Evolutionary conservation across 2,797 vertebrate genomes (phyloP), one percentile per base, ranked within the genome.

Genomic region (Eulemur albifrons): DNA sequence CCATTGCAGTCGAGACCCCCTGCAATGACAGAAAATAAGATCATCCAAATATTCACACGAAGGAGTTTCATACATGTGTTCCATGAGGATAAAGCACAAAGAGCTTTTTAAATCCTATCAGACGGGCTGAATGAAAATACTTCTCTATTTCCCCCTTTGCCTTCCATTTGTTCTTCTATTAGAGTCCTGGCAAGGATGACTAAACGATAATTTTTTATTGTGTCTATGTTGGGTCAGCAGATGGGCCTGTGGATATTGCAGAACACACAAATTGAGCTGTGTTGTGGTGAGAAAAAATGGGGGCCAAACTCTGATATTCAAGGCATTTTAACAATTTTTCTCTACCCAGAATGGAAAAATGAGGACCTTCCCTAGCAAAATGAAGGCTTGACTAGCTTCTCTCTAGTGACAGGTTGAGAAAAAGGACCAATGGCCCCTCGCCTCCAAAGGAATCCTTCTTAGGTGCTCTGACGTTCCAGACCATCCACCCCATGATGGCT

Each of bases 221-320:
- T 27, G 70, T 97, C 93, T 95, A 48, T 90, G 45, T 84, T 85
- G 12, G 80, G 88, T 95, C 96, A 87, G 77, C 3, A 88, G 93
- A 95, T 73, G 95, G 94, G 70, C 87, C 95, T 88, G 38, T 82
- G 96, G 97, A 96, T 97, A 97, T 97, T 97, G 98, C 94, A 94
- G 54, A 88, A 89, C 72, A 83, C 81, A 2, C 4, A 20, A 20
- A 76, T 5, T 90, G 97, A 95, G 97, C 96, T 96, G 88, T 94
- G 82, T 83, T 95, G 40, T 67, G 94, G 94, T 69, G 94, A 96
- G 88, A 75, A n/a, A 97, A 97, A 96, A 84, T 95, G 86, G 96
- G 82, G 92, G 88, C 92, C 94, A 97, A 95, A 92, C 59, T 91
- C 90, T 97, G 97, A 38, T 82, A 92, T 45, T 48, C 5, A 92